Evolutionary conservation across 1,140 invertebrate species (phyloP).

Genomic region (Ips nitidus): DNA sequence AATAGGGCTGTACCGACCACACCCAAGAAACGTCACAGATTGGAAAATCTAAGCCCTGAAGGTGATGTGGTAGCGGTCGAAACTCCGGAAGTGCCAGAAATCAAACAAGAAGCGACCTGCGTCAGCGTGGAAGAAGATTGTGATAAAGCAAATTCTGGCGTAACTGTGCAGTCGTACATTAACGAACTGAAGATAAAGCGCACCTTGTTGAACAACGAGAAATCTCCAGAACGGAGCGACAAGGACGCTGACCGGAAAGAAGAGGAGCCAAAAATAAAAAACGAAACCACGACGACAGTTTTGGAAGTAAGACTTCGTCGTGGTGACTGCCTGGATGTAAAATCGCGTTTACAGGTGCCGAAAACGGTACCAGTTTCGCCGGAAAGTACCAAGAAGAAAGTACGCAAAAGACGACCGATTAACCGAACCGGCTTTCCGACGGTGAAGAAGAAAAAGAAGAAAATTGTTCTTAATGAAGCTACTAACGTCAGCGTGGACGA

Average conservation of each 20-base stretch:
- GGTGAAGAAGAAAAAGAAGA: slow-evolving; percentile 82
- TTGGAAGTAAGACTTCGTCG: slow-evolving; percentile 8
- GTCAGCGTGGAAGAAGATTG: slow-evolving; percentile 35
- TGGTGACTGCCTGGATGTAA: not conserved
- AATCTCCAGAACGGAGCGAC: slow-evolving; percentile 5
- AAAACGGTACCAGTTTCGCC: slow-evolving; percentile 51
- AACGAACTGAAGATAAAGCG: slow-evolving; percentile 49
- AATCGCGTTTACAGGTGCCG: slow-evolving; percentile 39
- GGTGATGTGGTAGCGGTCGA: slow-evolving; percentile 35
- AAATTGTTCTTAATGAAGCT: slow-evolving; percentile 41
- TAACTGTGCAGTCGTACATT: slow-evolving; percentile 44
- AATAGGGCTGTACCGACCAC: slow-evolving; percentile 52
- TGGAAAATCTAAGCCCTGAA: slow-evolving; percentile 50
- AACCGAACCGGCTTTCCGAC: slow-evolving; percentile 87
- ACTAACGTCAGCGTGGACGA: slow-evolving; percentile 2
- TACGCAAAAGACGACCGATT: slow-evolving; percentile 72
- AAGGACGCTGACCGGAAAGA: slow-evolving; percentile 31
- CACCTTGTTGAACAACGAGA: slow-evolving; percentile 20
- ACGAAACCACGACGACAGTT: slow-evolving; percentile 1
- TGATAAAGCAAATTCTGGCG: slow-evolving; percentile 40
- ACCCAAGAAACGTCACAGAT: slow-evolving; percentile 63
- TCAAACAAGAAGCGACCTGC: slow-evolving; percentile 27
- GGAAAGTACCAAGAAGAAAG: slow-evolving; percentile 61
- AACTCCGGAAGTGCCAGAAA: not conserved
- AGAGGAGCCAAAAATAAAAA: slow-evolving; percentile 18